Evolutionary conservation across 2,113 vertebrate species (phyloP).

Genomic region (Hemicordylus capensis): DNA sequence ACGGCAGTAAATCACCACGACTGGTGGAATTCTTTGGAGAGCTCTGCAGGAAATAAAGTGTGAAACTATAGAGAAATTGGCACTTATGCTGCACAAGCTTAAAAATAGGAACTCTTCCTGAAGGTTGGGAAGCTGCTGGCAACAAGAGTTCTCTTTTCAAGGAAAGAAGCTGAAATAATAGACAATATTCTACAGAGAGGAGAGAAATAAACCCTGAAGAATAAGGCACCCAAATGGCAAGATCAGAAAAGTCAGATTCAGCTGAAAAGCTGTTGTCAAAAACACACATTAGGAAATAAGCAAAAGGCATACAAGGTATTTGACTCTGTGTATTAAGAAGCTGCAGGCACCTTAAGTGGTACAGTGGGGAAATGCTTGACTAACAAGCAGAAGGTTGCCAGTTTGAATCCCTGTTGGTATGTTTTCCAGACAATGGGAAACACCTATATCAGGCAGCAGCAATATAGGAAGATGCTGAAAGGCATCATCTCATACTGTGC

Average conservation of each 20-base stretch:
- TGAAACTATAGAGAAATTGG: conserved; percentile 24
- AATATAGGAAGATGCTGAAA: too few species aligned
- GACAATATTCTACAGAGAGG: neutral
- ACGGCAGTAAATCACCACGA: conserved; percentile 9
- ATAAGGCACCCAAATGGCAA: neutral
- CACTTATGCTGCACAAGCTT: neutral
- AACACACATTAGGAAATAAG: neutral
- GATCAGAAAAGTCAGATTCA: neutral
- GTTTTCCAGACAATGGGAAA: too few species aligned
- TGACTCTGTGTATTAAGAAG: neutral
- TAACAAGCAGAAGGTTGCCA: too few species aligned
- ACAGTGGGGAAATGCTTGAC: too few species aligned
- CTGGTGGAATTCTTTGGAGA: conserved; percentile 30
- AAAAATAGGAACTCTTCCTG: conserved; percentile 2
- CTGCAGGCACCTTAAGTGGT: too few species aligned
- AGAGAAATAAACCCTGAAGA: neutral
- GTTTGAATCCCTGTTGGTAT: too few species aligned
- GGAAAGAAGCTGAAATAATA: neutral
- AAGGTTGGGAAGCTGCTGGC: neutral
- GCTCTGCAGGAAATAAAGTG: conserved; percentile 33
- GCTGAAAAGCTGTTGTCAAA: neutral
- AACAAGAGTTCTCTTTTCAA: neutral
- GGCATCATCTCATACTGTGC: too few species aligned
- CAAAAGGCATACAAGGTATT: neutral
- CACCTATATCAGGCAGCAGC: too few species aligned